Evolutionary conservation across 1,140 invertebrate genomes (phyloP).

Genomic region (Battus philenor): DNA sequence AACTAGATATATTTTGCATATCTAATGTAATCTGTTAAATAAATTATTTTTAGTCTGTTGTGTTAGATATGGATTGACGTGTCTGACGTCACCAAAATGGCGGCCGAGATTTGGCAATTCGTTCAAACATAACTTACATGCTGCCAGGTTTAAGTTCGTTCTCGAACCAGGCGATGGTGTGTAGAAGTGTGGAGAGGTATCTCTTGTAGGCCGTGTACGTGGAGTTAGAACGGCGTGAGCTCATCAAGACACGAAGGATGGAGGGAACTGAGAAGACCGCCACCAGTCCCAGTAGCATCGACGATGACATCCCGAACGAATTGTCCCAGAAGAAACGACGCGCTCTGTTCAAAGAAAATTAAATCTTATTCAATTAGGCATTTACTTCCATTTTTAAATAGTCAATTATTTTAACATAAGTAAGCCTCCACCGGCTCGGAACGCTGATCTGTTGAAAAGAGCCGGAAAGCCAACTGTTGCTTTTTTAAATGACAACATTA

Average conservation of each 20-base stretch:
- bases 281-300: constrained; percentile 79
- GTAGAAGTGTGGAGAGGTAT: constrained; percentile 83
- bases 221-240: constrained; percentile 79
- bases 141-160: constrained; percentile 68
- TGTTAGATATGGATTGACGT: too few relatives aligned
- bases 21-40: too few relatives aligned
- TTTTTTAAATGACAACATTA: too few relatives aligned
- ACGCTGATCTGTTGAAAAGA: too few relatives aligned
- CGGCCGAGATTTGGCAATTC: too few relatives aligned
- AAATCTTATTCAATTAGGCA: not conserved
- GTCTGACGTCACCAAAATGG: too few relatives aligned
- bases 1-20: too few relatives aligned
- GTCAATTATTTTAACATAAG: too few relatives aligned
- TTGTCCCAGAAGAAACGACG: constrained; percentile 79
- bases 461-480: too few relatives aligned
- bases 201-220: constrained; percentile 82
- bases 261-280: constrained; percentile 78
- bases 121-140: constrained; percentile 10
- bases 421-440: too few relatives aligned
- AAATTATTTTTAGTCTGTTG: too few relatives aligned
- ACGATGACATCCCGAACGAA: constrained; percentile 76
- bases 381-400: too few relatives aligned
- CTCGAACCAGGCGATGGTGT: constrained; percentile 84
- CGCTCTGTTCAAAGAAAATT: constrained; percentile 66
- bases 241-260: constrained; percentile 78